Conservation (phyloP, 2,113 vertebrate species). For the Crotophaga sulcirostris region DNA sequence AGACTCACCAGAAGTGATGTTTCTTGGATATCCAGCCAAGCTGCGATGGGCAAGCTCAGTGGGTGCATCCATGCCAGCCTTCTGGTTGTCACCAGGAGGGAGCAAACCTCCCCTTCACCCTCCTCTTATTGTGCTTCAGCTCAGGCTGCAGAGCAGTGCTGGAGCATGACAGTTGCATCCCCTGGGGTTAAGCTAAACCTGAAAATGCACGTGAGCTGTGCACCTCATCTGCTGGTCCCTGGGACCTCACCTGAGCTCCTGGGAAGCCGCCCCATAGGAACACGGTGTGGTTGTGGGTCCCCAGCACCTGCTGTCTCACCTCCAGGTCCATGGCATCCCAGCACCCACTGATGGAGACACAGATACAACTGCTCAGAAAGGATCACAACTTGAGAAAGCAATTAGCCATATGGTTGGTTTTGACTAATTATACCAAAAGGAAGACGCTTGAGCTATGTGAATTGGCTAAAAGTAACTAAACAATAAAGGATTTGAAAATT, state of each 20-base stretch:
- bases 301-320: background rate
- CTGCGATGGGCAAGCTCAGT: fast-evolving
- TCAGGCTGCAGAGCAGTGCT: background rate
- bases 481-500: background rate
- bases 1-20: background rate
- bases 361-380: background rate
- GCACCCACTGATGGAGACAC: fast-evolving
- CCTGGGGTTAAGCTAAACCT: background rate
- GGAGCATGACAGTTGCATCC: background rate
- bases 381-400: background rate
- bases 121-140: background rate
- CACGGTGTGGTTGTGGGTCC: background rate
- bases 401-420: background rate
- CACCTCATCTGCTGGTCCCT: background rate
- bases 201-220: background rate
- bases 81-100: background rate
- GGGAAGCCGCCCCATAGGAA: background rate
- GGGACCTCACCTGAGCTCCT: background rate
- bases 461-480: background rate
- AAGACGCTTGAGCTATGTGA: background rate
- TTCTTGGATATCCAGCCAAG: background rate
- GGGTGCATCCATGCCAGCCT: background rate
- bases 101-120: background rate
- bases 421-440: background rate
- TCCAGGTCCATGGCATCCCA: background rate